Evolutionary conservation across 2,113 vertebrate genomes (phyloP).

Genomic region (Mesoclemmys tuberculata): DNA sequence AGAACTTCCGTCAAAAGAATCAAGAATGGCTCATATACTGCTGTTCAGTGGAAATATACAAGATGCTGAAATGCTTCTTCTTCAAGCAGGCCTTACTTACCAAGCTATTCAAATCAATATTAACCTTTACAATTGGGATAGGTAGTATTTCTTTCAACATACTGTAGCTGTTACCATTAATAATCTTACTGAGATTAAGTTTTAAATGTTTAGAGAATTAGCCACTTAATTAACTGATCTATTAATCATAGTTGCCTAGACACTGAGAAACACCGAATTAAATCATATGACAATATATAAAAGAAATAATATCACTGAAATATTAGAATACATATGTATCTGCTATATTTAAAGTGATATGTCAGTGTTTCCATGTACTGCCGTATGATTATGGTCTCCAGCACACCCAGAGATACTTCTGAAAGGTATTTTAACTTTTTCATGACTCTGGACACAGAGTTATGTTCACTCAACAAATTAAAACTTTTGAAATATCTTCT

Average conservation of each 20-base stretch:
- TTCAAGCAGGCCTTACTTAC: conserved; percentile 91
- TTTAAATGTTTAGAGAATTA: neutral
- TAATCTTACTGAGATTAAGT: neutral
- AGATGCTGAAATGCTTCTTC: conserved; percentile 89
- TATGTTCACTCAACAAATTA: conserved; percentile 22
- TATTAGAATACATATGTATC: neutral
- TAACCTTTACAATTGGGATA: conserved; percentile 95
- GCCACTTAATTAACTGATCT: neutral
- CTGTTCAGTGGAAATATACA: conserved; percentile 92
- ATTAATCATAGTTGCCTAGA: neutral
- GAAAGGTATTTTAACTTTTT: conserved; percentile 26
- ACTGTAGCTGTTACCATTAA: neutral
- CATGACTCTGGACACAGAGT: neutral
- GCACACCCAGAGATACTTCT: neutral
- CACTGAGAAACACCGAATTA: neutral
- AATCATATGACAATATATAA: neutral
- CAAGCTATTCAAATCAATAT: conserved; percentile 95
- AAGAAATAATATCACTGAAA: neutral
- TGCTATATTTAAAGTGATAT: neutral
- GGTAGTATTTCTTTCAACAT: conserved; percentile 75
- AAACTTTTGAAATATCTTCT: conserved; percentile 44
- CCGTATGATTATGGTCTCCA: neutral
- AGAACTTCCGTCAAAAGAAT: conserved; percentile 93
- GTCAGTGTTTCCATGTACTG: neutral
- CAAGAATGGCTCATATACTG: conserved; percentile 89